Evolutionary conservation across 2,888 invertebrate genomes (phyloP).

Genomic region (Scrobipalpa costella): DNA sequence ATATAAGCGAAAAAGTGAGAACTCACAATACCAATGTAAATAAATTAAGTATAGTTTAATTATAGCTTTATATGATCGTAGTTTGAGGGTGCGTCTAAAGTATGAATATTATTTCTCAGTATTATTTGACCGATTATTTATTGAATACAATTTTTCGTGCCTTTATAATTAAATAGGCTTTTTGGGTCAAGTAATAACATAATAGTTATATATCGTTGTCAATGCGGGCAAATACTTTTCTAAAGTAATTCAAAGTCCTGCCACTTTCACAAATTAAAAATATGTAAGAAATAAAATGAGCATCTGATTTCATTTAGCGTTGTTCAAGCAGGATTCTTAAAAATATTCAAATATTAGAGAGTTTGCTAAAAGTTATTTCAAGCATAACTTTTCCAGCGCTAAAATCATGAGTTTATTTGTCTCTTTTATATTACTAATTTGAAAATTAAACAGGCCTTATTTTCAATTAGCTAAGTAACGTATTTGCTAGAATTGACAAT

Average conservation of each 20-base stretch:
- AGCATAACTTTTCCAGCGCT: no score
- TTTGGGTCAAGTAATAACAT: not conserved
- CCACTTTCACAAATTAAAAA: not conserved
- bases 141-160: conserved; percentile 18
- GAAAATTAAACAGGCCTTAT: no score
- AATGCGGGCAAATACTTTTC: not conserved
- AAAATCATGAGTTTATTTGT: not conserved
- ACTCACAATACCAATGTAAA: conserved; percentile 61
- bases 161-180: conserved; percentile 2
- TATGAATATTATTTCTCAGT: conserved; percentile 33
- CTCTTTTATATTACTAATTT: no score
- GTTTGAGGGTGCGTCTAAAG: conserved; percentile 23
- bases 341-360: no score
- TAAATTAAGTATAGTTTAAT: conserved; percentile 62
- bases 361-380: no score
- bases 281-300: no score
- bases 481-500: no score
- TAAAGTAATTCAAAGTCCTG: no score
- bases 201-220: not conserved
- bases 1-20: conserved; percentile 41
- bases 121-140: conserved; percentile 10
- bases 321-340: no score
- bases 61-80: conserved; percentile 52
- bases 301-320: no score
- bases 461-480: no score